Evolutionary conservation across 2,113 vertebrate genomes (phyloP), one percentile per base, ranked within the genome.

Genomic region (Cololabis saira): DNA sequence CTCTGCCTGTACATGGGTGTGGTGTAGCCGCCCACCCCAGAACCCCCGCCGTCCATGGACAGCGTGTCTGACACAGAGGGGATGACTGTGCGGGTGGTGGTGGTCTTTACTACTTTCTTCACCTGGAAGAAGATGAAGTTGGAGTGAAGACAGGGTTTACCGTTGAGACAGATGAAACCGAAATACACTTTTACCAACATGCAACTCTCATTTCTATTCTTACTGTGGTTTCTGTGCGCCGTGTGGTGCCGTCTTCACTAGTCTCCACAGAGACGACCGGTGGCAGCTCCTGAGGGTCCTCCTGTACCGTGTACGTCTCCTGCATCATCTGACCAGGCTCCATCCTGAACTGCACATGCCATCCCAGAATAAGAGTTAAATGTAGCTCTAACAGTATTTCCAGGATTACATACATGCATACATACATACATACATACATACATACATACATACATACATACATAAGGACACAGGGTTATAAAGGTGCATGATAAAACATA

Each of bases 71-170:
- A 93, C 73, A 94, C 67, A 0, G 93, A 94, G 18, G 93, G 93
- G 44, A 94, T 91, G 67, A 97, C 95, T 0, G 94, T 97, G 69
- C 97, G 93, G 0, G 96, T 96, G 49, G 95, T 95, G 84, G 95
- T 94, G 0, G 95, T 96, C 90, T 96, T 98, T 55, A 96, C 94
- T n/a, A 96, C 93, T 70, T 97, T 97, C 90, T 97, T 98, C 42
- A 97, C 95, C 97, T 98, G 22, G 17, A 11, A 10, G n/a, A 37
- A 68, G 16, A 43, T 47, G 2, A 27, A 27, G 24, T 27, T 27
- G 24, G 24, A 27, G 24, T 27, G 2, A 3, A 5, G 24, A 27
- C 24, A 27, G 24, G 5, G 24, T 2, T 2, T 27, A 27, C 5
- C 3, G 24, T 27, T 27, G 24, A 27, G 5, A 27, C 24, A 27